phyloP scores from a whole-genome alignment of 1,140 invertebrate genomes.

The Drosophila sturtevanti region DNA sequence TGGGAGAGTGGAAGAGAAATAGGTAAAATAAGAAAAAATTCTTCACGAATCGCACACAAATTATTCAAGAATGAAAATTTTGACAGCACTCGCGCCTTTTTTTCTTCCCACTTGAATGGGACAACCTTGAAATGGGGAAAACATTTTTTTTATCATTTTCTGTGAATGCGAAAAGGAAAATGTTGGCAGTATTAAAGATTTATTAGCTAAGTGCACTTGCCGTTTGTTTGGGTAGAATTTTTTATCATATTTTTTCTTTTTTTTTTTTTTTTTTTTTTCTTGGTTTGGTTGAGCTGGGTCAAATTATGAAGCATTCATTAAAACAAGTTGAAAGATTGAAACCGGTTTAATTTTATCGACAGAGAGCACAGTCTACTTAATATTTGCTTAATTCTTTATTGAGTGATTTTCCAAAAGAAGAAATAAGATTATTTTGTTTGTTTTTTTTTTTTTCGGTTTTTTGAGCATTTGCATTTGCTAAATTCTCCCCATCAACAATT shows the following conservation, averaged over 20 bases:
- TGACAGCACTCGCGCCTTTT: slow-evolving; percentile 65
- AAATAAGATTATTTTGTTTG: slow-evolving; percentile 8
- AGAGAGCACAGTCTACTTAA: slow-evolving; percentile 48
- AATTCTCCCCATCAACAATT: slow-evolving; percentile 52
- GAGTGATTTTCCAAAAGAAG: slow-evolving; percentile 33
- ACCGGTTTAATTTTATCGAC: not conserved
- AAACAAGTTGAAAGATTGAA: slow-evolving; percentile 31
- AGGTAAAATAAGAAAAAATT: slow-evolving; percentile 26
- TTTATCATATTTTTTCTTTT: not conserved
- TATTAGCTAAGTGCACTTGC: slow-evolving; percentile 76
- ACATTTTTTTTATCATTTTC: not conserved
- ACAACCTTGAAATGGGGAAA: slow-evolving; percentile 65
- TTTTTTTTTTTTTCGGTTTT: slow-evolving; percentile 26
- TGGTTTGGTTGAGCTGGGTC: slow-evolving; percentile 54
- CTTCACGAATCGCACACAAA: slow-evolving; percentile 60
- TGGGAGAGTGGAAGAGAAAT: slow-evolving; percentile 7
- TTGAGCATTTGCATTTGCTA: slow-evolving; percentile 55
- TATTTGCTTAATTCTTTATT: slow-evolving; percentile 56
- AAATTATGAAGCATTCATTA: slow-evolving; percentile 17
- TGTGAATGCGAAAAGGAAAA: slow-evolving; percentile 36
- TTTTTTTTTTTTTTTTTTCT: not conserved
- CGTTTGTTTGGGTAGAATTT: slow-evolving; percentile 19
- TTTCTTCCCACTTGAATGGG: slow-evolving; percentile 60
- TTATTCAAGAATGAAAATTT: slow-evolving; percentile 74
- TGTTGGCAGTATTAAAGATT: slow-evolving; percentile 69